Conservation (phyloP, 1,140 invertebrate genomes). For the Dendroctonus ponderosae region DNA sequence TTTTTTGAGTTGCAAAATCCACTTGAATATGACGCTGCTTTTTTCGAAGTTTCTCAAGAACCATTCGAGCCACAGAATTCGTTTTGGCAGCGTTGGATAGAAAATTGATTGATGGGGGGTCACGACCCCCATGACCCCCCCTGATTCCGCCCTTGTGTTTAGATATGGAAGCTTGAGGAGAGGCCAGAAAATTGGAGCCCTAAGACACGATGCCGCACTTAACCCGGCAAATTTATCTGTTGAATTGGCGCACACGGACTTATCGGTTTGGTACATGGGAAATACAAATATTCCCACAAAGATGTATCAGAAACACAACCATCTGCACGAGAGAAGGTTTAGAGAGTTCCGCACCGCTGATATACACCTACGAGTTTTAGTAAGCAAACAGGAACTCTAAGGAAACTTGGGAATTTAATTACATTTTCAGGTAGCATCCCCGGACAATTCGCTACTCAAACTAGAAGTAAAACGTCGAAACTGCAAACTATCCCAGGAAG, state of each 20-base stretch:
- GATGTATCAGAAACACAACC: slow-evolving; percentile 18
- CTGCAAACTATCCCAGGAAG: slow-evolving; percentile 13
- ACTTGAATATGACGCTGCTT: too few species aligned
- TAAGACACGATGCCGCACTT: neutral
- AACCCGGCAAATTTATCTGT: slow-evolving; percentile 16
- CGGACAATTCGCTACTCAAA: neutral
- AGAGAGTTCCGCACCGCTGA: neutral
- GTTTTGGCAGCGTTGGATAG: too few species aligned
- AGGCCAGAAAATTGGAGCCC: neutral
- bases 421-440: slow-evolving; percentile 6
- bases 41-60: too few species aligned
- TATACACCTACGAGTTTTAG: slow-evolving; percentile 8
- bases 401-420: neutral
- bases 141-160: too few species aligned
- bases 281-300: slow-evolving; percentile 13
- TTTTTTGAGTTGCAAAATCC: too few species aligned
- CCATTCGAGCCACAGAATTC: too few species aligned
- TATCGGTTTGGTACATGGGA: slow-evolving; percentile 14
- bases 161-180: neutral
- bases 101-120: too few species aligned
- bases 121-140: too few species aligned
- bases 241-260: slow-evolving; percentile 14
- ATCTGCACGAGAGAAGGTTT: neutral
- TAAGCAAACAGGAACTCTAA: neutral
- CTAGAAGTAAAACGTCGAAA: neutral